phyloP scores from a whole-genome alignment of 2,797 vertebrate species.

The Myotis daubentonii region DNA sequence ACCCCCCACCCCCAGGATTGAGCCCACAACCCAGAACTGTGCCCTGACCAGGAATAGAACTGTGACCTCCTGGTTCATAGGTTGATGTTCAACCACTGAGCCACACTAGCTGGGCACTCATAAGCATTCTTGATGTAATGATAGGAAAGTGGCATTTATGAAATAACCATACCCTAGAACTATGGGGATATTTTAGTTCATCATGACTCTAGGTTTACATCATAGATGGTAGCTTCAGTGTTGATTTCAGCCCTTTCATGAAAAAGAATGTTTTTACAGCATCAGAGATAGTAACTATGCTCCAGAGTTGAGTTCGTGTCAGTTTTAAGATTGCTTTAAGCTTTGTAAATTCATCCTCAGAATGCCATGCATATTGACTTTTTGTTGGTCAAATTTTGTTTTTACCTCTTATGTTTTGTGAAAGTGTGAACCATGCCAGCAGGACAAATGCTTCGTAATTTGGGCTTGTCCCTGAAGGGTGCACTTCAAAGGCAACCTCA shows the following conservation, averaged over 20 bases:
- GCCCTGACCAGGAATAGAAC: too few species aligned
- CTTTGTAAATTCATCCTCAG: conserved; percentile 49
- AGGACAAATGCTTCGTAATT: conserved; percentile 6
- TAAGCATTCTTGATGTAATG: background rate
- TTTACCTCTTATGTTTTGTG: conserved; percentile 37
- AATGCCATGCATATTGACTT: conserved; percentile 48
- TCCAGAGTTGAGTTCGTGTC: background rate
- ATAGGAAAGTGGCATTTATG: conserved; percentile 1
- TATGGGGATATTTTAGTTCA: background rate
- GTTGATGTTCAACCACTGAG: too few species aligned
- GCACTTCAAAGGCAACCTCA: conserved; percentile 1
- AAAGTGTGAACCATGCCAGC: conserved; percentile 10
- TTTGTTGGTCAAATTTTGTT: conserved; percentile 41
- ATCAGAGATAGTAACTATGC: background rate
- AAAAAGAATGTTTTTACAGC: background rate
- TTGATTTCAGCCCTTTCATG: background rate
- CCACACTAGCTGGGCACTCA: too few species aligned
- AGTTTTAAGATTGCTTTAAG: background rate
- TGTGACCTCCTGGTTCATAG: too few species aligned
- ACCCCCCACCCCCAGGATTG: too few species aligned
- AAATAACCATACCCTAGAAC: background rate
- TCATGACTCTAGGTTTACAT: background rate
- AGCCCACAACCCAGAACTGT: too few species aligned
- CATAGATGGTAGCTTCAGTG: background rate
- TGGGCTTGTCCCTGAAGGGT: background rate